phyloP scores from a whole-genome alignment of 1,140 invertebrate genomes.

The Platyura marginata region DNA sequence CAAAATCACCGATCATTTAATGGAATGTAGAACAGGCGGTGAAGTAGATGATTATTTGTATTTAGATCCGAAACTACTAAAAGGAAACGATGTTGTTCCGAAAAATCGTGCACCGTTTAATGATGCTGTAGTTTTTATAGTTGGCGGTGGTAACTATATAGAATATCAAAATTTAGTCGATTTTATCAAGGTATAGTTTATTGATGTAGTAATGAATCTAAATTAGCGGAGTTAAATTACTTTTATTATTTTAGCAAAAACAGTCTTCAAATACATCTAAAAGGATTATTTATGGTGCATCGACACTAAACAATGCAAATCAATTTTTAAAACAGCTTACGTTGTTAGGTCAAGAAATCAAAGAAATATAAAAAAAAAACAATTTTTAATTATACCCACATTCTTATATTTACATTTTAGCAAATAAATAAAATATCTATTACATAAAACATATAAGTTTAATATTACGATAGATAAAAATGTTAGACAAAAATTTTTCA shows the following conservation, averaged over 20 bases:
- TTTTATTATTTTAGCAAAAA: slow-evolving; percentile 36
- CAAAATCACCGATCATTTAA: slow-evolving; percentile 77
- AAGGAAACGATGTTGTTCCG: slow-evolving; percentile 44
- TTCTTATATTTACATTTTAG: too few relatives aligned
- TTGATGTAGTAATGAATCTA: slow-evolving; percentile 6
- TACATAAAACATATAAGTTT: too few relatives aligned
- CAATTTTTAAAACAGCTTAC: slow-evolving; percentile 86
- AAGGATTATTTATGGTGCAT: slow-evolving; percentile 86
- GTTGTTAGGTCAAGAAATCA: slow-evolving; percentile 49
- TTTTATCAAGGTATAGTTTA: slow-evolving; percentile 57
- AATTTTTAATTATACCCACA: too few relatives aligned
- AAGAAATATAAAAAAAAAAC: slow-evolving; percentile 10
- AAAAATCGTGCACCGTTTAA: slow-evolving; percentile 52
- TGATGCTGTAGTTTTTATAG: slow-evolving; percentile 89
- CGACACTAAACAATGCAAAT: slow-evolving; percentile 77
- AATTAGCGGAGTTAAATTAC: background rate
- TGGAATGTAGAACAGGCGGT: slow-evolving; percentile 61
- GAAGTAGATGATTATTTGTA: slow-evolving; percentile 79
- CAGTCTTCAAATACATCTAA: slow-evolving; percentile 49
- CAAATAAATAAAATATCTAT: too few relatives aligned
- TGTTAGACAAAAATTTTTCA: too few relatives aligned
- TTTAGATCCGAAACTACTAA: slow-evolving; percentile 80
- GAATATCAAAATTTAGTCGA: slow-evolving; percentile 98
- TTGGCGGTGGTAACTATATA: slow-evolving; percentile 97
- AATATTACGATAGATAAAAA: too few relatives aligned